Conservation (phyloP, 2,113 vertebrate species). For the Clarias gariepinus region DNA sequence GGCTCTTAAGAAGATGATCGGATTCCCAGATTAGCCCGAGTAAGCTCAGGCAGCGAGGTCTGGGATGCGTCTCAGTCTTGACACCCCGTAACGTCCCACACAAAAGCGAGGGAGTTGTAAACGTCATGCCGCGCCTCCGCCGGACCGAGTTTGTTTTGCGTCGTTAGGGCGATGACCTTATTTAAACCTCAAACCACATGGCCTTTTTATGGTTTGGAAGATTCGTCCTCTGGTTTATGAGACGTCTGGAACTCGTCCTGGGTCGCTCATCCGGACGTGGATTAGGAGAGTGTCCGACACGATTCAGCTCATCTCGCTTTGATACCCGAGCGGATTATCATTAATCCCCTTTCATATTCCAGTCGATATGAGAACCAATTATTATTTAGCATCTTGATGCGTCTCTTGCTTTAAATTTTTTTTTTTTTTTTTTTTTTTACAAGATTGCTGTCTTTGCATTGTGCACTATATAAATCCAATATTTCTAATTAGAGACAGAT, state of each 20-base stretch:
- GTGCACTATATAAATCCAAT: background rate
- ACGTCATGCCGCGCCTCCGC: background rate
- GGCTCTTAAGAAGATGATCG: constrained; percentile 33
- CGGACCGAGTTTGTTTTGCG: constrained; percentile 5
- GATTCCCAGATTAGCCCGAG: constrained; percentile 37
- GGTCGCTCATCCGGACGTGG: constrained; percentile 2
- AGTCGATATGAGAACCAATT: constrained; percentile 34
- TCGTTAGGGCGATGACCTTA: constrained; percentile 31
- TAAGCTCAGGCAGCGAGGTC: constrained; percentile 20
- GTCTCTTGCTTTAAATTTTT: background rate
- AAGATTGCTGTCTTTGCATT: background rate
- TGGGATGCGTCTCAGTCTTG: background rate
- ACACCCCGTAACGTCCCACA: background rate
- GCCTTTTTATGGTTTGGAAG: constrained; percentile 15
- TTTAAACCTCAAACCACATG: background rate
- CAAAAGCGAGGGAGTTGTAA: background rate
- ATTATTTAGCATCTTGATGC: background rate
- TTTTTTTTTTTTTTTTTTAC: no score
- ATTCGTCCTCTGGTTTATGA: background rate
- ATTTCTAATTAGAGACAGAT: background rate
- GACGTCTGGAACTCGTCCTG: constrained; percentile 3
- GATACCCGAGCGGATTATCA: constrained; percentile 33
- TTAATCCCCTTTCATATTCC: constrained; percentile 26
- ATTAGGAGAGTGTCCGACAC: constrained; percentile 12
- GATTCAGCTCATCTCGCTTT: constrained; percentile 15